Percentiles rank a stretch among this genome's conserved stretches.
phyloP scores from a whole-genome alignment of 2,797 vertebrate genomes.

The Lepus townsendii region DNA sequence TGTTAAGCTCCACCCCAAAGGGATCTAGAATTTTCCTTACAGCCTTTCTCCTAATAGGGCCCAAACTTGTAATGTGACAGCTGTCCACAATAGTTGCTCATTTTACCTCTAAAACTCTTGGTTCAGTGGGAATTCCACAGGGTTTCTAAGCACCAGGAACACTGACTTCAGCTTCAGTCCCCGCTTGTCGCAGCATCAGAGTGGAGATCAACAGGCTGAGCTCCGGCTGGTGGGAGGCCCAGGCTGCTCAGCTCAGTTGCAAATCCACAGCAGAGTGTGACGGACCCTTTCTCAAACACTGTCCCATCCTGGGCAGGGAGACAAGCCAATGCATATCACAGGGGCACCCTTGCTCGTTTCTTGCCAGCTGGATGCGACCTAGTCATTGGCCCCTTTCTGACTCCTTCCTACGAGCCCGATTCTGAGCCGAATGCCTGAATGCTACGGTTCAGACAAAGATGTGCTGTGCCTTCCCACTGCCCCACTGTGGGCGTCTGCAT shows the following conservation, averaged over 20 bases:
- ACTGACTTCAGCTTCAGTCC: slow-evolving; percentile 23
- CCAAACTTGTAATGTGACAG: slow-evolving; percentile 21
- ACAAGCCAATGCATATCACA: neutral
- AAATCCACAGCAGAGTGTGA: neutral
- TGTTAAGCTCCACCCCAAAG: neutral
- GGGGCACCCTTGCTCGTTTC: neutral
- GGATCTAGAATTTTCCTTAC: neutral
- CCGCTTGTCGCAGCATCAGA: neutral
- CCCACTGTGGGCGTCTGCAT: neutral
- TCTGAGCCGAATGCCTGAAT: neutral
- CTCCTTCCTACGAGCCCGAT: neutral
- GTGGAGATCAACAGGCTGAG: slow-evolving; percentile 42
- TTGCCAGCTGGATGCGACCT: neutral
- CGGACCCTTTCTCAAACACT: neutral
- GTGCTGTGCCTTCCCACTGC: neutral
- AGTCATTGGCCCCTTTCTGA: neutral
- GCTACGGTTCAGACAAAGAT: slow-evolving; percentile 5
- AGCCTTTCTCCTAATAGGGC: slow-evolving; percentile 14
- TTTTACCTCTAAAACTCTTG: slow-evolving; percentile 65
- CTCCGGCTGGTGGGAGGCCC: slow-evolving; percentile 17
- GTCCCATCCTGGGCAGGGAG: neutral
- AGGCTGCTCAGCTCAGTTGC: slow-evolving; percentile 5
- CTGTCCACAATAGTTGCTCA: slow-evolving; percentile 21
- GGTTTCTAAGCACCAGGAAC: slow-evolving; percentile 70
- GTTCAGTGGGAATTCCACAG: slow-evolving; percentile 38